Evolutionary conservation across 2,888 invertebrate genomes (phyloP).

Genomic region (Teleogryllus oceanicus): DNA sequence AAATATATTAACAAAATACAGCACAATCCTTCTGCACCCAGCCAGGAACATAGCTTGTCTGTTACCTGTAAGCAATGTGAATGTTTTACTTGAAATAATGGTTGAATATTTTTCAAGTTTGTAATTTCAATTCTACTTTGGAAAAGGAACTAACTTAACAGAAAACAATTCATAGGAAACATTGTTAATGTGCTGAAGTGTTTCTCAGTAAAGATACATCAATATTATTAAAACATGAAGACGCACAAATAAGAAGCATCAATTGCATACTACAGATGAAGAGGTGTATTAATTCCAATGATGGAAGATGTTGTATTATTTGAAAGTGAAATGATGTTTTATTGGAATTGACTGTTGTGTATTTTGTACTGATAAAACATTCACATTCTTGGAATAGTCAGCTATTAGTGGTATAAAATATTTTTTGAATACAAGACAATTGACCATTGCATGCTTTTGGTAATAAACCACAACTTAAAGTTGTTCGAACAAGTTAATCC

Average conservation of each 20-base stretch:
- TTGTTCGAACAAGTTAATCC: not conserved
- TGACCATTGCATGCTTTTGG: not conserved
- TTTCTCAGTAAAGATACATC: no score
- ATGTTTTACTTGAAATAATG: not conserved
- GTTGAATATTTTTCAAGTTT: not conserved
- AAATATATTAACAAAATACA: slow-evolving; percentile 1
- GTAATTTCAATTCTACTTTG: not conserved
- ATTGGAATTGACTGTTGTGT: not conserved
- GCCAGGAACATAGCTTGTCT: not conserved
- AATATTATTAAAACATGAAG: no score
- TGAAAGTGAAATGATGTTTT: not conserved
- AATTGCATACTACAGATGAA: no score
- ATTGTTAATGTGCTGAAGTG: no score
- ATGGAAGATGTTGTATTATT: not conserved
- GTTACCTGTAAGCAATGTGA: slow-evolving; percentile 3
- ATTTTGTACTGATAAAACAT: not conserved
- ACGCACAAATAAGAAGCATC: no score
- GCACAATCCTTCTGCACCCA: slow-evolving; percentile 18
- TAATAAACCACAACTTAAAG: not conserved
- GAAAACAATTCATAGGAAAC: no score
- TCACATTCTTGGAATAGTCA: slow-evolving; percentile 4
- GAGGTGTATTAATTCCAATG: not conserved
- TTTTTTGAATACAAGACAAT: not conserved
- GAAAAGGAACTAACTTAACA: no score
- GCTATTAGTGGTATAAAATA: not conserved